A percentile compares a stretch with the other conserved stretches of the same genome.
Conservation (phyloP, 2,113 vertebrate species). For the Oryzias curvinotus region DNA sequence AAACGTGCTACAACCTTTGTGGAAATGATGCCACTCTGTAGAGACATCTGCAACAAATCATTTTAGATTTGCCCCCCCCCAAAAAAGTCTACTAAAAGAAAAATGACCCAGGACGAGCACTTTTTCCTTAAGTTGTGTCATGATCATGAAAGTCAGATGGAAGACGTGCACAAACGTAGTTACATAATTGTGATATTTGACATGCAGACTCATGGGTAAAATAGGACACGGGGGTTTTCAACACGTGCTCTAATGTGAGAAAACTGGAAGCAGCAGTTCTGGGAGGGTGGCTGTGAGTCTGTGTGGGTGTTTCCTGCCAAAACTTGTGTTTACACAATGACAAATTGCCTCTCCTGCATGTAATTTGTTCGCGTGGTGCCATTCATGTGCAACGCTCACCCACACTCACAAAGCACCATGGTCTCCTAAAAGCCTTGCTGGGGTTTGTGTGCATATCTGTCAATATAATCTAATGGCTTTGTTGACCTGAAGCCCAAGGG, state of each 20-base stretch:
- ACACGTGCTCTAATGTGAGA: conserved; percentile 29
- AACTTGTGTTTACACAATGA: conserved; percentile 35
- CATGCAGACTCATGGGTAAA: conserved; percentile 25
- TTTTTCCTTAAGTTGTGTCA: neutral
- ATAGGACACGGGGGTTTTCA: conserved; percentile 23
- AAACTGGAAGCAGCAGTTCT: conserved; percentile 26
- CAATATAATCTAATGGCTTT: conserved; percentile 54
- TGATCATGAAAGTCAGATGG: neutral
- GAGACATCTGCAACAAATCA: too few relatives aligned
- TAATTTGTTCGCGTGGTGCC: conserved; percentile 44
- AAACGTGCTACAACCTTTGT: too few relatives aligned
- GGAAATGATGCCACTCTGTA: too few relatives aligned
- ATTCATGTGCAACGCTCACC: conserved; percentile 35
- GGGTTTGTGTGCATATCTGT: conserved; percentile 24
- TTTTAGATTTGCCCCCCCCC: too few relatives aligned
- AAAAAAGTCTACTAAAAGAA: too few relatives aligned
- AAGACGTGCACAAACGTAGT: conserved; percentile 5
- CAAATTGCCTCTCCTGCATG: conserved; percentile 41
- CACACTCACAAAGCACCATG: conserved; percentile 14
- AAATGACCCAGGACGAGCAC: too few relatives aligned
- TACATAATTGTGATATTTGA: conserved; percentile 36
- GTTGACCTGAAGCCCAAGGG: conserved; percentile 62
- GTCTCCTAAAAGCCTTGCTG: conserved; percentile 12
- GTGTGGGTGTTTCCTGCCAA: conserved; percentile 27
- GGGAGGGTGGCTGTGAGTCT: conserved; percentile 15